Evolutionary conservation across 2,888 invertebrate species (phyloP).

Genomic region (Dasysyrphus tricinctus): DNA sequence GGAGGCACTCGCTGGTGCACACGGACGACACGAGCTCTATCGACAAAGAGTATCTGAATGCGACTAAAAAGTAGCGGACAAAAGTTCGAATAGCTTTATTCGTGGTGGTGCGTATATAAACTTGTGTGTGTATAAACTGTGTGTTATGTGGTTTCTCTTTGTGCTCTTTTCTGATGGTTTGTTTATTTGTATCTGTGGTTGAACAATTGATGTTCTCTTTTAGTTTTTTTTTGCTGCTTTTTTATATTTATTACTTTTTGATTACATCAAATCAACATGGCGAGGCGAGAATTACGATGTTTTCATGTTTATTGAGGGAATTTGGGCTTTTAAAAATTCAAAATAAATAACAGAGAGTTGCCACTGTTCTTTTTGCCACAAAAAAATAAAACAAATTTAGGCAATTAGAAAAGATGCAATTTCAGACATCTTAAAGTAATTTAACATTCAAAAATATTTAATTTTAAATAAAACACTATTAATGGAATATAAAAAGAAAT

Average conservation of each 20-base stretch:
- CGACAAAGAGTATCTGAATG: constrained; percentile 75
- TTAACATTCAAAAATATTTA: too few species aligned
- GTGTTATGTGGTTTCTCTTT: constrained; percentile 5
- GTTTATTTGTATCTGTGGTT: constrained; percentile 65
- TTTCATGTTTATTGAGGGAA: constrained; percentile 56
- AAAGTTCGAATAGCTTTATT: constrained; percentile 70
- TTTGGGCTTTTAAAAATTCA: constrained; percentile 22
- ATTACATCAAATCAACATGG: constrained; percentile 25
- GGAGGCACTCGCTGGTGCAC: constrained; percentile 32
- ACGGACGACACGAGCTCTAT: constrained; percentile 71
- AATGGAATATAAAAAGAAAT: too few species aligned
- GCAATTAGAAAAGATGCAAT: not conserved
- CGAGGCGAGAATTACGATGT: constrained; percentile 39
- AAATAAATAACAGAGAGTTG: constrained; percentile 36
- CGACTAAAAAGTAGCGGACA: constrained; percentile 74
- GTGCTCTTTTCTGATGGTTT: constrained; percentile 50
- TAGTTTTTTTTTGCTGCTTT: constrained; percentile 8
- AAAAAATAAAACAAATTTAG: not conserved
- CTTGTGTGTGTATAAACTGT: not conserved
- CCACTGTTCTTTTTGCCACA: constrained; percentile 2
- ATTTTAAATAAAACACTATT: too few species aligned
- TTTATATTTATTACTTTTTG: constrained; percentile 8
- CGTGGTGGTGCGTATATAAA: constrained; percentile 61
- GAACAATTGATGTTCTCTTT: constrained; percentile 71
- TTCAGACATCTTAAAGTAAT: too few species aligned